A percentile compares a stretch with the other conserved stretches of the same genome.
These are phyloP conservation scores for Haplochromis vanheusdeni DNA, from an alignment of 2,113 vertebrate genomes.

Conservation along the genomic window DNA sequence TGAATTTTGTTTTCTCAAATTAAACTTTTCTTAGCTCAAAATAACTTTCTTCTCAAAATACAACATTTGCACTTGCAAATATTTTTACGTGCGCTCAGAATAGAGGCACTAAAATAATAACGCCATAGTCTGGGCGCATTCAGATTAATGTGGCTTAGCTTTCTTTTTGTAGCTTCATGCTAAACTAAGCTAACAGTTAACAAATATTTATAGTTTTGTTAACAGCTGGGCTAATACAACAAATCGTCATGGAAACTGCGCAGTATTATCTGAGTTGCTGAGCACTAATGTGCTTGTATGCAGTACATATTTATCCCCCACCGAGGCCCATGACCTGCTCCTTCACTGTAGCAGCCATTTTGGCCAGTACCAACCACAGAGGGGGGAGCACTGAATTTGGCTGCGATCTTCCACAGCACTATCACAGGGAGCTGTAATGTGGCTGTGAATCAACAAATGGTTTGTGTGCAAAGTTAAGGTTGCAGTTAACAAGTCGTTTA, in stretches of 20 bases:
- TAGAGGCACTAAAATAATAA: not conserved
- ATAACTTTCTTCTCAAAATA: not conserved
- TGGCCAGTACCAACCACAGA: slow-evolving; percentile 45
- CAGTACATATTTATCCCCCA: slow-evolving; percentile 41
- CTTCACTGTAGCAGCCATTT: slow-evolving; percentile 48
- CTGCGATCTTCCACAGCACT: not conserved
- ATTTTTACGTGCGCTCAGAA: not conserved
- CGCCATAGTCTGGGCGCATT: not conserved
- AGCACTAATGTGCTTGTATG: slow-evolving; percentile 10
- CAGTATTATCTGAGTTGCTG: not conserved
- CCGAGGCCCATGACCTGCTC: slow-evolving; percentile 47
- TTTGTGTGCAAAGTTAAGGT: not conserved
- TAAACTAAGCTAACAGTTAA: not conserved
- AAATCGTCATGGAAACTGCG: not conserved
- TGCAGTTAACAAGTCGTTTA: not conserved
- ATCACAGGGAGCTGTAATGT: not conserved
- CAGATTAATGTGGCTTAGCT: not conserved
- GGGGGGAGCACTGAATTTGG: slow-evolving; percentile 49
- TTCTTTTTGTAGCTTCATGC: not conserved
- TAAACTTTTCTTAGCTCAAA: not conserved
- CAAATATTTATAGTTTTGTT: not conserved
- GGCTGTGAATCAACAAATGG: not conserved
- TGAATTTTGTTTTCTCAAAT: not conserved
- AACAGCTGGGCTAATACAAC: not conserved
- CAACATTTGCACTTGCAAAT: not conserved